A percentile compares a stretch with the other conserved stretches of the same genome.
Conservation (phyloP, 1,140 invertebrate genomes). For the Heliconius himera region DNA sequence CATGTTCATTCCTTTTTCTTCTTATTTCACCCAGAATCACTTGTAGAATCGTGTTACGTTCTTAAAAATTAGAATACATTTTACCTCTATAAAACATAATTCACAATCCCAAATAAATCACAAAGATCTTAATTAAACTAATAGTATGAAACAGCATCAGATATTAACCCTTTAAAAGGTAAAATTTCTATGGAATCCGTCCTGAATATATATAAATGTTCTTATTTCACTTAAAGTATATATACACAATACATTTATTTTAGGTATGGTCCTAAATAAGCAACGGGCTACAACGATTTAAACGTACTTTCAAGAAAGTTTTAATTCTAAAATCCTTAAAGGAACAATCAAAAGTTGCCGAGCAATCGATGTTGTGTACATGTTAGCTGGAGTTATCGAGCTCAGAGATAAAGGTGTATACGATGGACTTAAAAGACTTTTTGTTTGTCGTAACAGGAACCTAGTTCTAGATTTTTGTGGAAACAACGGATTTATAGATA, state of each 20-base stretch:
- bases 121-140: too few species aligned
- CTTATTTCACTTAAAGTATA: background rate
- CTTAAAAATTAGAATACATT: too few species aligned
- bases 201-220: background rate
- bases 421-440: slow-evolving; percentile 6
- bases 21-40: background rate
- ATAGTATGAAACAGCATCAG: too few species aligned
- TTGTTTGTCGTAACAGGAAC: slow-evolving; percentile 11
- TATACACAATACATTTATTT: background rate
- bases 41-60: too few species aligned
- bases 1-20: background rate
- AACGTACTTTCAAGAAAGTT: background rate
- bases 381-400: background rate
- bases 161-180: too few species aligned
- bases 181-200: too few species aligned
- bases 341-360: slow-evolving; percentile 1
- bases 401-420: background rate
- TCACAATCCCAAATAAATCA: background rate
- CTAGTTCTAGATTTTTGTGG: slow-evolving; percentile 4
- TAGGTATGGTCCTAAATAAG: background rate
- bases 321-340: slow-evolving; percentile 3
- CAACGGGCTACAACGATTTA: background rate
- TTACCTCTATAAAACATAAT: background rate
- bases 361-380: slow-evolving; percentile 14
- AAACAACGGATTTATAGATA: too few species aligned